Base-by-base conservation (phyloP, 1,140 invertebrate species). In the Aphis gossypii region DNA sequence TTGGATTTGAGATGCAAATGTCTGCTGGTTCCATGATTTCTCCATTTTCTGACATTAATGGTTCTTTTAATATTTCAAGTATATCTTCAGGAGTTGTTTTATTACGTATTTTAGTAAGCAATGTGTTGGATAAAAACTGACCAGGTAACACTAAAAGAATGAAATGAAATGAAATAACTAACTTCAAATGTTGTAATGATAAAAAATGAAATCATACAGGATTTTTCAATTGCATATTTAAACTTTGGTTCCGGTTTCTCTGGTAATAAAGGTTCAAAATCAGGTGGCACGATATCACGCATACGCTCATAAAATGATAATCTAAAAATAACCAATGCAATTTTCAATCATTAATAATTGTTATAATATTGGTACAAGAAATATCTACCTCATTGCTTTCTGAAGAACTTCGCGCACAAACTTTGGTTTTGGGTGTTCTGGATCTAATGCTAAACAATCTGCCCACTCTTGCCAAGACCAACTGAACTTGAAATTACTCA, bases 391-490 rank as follows among this genome's bases (percentile, higher is more conserved):
- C 94, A 99, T 96, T 95, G 97, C 98, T 95, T 99, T 99, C 9
- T 97, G 96, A 35, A 99, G 96, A 21, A 98, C 98, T 96, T 99
- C 99, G 94, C 97, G 96, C 88, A 99, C 97, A 95, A 99, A 99
- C 95, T 99, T 98, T n/a, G 98, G 98, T 95, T 98, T 97, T 1
- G 99, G 99, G 95, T 99, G 97, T 94, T 99, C 98, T 25, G 96
- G 95, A 95, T 99, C 98, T n/a, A 98, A 95, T 94, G 97, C 96
- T 46, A 98, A 95, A 94, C 97, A 98, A 84, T 96, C 97, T 94
- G 97, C 97, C 98, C 98, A 99, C 94, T 99, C 98, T 94, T 99
- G 98, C 99, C 99, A 99, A 5, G 98, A 98, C 99, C 99, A 99
- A 91, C 98, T 97, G 95, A 99, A 99, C 95, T 99, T 99, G 95